Conservation (phyloP, 35 echinoderm and acorn worm genomes). For the Holothuria glaberrima region DNA sequence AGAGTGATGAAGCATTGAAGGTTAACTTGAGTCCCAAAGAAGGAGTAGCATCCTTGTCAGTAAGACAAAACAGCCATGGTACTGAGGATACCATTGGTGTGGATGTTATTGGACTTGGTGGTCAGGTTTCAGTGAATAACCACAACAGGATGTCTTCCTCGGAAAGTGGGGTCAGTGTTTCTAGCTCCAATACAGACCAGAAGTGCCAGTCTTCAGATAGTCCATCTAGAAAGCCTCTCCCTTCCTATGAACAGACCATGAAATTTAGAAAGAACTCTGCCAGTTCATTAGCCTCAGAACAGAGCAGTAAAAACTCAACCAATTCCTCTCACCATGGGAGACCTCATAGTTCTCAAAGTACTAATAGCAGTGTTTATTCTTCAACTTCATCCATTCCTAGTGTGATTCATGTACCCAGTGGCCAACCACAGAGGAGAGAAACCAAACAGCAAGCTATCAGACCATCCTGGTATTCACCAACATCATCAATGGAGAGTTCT, state of each 20-base stretch:
- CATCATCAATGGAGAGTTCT: slow-evolving; percentile 41
- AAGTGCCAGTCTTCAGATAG: neutral
- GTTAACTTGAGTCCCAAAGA: slow-evolving; percentile 32
- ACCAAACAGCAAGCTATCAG: slow-evolving; percentile 3
- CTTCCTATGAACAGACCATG: slow-evolving; percentile 52
- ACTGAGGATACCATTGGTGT: neutral
- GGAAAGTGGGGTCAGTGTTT: neutral
- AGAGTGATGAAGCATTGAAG: neutral
- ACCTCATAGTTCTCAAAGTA: slow-evolving; percentile 77
- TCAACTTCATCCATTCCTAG: slow-evolving; percentile 90
- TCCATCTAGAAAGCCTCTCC: slow-evolving; percentile 20
- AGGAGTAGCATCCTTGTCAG: slow-evolving; percentile 13
- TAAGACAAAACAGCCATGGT: neutral
- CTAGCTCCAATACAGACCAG: neutral
- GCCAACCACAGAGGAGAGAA: slow-evolving; percentile 11
- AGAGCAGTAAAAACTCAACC: neutral
- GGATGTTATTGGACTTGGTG: too few species aligned
- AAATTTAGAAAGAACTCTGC: neutral
- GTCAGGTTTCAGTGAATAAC: neutral
- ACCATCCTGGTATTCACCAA: slow-evolving; percentile 44
- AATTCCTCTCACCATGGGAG: neutral
- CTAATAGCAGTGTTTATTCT: slow-evolving; percentile 87
- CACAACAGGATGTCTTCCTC: slow-evolving; percentile 14
- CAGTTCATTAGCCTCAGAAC: slow-evolving; percentile 2
- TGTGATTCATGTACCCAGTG: slow-evolving; percentile 80